phyloP scores from a whole-genome alignment of 2,797 vertebrate genomes.

The Phyllotis vaccarum region DNA sequence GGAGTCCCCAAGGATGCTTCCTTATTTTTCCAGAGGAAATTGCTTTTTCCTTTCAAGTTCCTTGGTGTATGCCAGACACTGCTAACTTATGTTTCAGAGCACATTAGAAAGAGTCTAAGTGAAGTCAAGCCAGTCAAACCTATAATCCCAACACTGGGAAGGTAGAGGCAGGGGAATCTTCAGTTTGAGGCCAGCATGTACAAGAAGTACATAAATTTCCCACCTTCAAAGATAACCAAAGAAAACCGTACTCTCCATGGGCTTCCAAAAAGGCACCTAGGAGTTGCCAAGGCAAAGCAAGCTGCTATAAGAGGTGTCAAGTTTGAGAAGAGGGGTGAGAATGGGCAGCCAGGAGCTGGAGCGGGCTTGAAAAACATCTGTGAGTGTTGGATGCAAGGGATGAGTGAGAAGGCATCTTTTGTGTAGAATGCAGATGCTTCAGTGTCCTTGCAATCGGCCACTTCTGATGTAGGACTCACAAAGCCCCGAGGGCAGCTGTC shows the following conservation, averaged over 20 bases:
- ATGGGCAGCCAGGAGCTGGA: neutral
- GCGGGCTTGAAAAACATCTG: neutral
- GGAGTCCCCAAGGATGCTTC: neutral
- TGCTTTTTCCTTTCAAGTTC: neutral
- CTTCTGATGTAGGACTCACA: neutral
- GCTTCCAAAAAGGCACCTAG: neutral
- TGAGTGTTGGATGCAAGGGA: neutral
- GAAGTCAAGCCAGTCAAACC: neutral
- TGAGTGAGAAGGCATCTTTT: neutral
- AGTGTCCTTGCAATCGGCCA: neutral
- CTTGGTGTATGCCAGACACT: neutral
- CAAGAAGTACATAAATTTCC: neutral
- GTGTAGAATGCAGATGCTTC: neutral
- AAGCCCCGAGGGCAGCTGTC: neutral
- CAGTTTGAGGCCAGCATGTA: neutral
- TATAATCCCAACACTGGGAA: neutral
- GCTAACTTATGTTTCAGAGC: neutral
- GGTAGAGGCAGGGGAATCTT: neutral
- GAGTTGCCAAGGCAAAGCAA: neutral
- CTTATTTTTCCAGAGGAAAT: constrained; percentile 6
- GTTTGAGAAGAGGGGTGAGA: neutral
- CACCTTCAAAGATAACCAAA: neutral
- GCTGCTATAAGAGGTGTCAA: neutral
- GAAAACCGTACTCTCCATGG: neutral
- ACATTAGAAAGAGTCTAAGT: neutral